phyloP scores from a whole-genome alignment of 1,140 invertebrate genomes.

The Chironomus tepperi region DNA sequence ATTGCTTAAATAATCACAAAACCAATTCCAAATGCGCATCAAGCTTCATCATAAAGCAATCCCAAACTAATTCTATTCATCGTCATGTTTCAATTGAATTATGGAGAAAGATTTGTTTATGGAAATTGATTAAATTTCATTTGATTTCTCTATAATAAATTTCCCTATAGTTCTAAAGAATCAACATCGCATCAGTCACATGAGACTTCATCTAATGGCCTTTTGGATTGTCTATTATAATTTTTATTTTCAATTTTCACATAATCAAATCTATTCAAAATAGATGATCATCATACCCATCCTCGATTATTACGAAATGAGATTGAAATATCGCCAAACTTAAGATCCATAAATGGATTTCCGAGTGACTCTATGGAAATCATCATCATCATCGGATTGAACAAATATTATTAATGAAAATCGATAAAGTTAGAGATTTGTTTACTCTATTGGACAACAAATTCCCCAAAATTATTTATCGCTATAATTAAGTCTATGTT shows the following conservation, averaged over 20 bases:
- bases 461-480: conserved; percentile 20
- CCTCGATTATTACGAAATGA: neutral
- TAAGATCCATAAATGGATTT: neutral
- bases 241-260: conserved; percentile 19
- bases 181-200: too few species aligned
- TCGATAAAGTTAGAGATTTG: conserved; percentile 4
- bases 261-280: conserved; percentile 18
- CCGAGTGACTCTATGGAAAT: neutral
- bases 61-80: too few species aligned
- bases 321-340: neutral
- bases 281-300: conserved; percentile 4
- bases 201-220: too few species aligned
- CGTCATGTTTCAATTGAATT: too few species aligned
- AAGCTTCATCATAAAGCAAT: too few species aligned
- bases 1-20: too few species aligned
- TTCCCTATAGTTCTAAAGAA: too few species aligned
- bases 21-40: too few species aligned
- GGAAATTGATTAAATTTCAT: too few species aligned
- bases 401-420: conserved; percentile 17
- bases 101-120: too few species aligned
- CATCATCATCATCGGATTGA: neutral
- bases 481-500: conserved; percentile 22
- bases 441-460: neutral
- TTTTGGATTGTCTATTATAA: neutral
- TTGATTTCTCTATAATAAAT: too few species aligned